Percentiles rank a stretch among this genome's conserved stretches.
Evolutionary conservation across 2,888 invertebrate species (phyloP).

Genomic region (Galeopsomyia nigrocyanea): DNA sequence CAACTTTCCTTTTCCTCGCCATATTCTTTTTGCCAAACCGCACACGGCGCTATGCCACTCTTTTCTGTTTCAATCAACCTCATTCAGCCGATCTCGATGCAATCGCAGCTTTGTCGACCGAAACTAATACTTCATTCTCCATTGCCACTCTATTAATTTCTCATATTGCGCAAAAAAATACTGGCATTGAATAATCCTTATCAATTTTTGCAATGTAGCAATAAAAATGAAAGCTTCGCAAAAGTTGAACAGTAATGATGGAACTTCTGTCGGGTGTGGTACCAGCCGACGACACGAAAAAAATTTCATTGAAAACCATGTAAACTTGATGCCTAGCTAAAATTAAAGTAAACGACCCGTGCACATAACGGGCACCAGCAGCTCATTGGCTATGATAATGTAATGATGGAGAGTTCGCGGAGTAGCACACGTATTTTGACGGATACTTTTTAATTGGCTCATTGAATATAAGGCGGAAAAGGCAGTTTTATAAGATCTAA

Average conservation of each 20-base stretch:
- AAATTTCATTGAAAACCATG: not conserved
- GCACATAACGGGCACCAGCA: not conserved
- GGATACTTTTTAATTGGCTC: conserved; percentile 49
- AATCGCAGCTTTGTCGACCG: no score
- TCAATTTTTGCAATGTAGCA: no score
- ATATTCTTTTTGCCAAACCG: not conserved
- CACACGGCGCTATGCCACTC: not conserved
- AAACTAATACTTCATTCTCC: no score
- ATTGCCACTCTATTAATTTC: no score
- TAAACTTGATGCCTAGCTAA: not conserved
- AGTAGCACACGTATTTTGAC: conserved; percentile 15
- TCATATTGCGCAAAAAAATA: no score
- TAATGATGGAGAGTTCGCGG: conserved; percentile 14
- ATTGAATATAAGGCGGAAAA: conserved; percentile 33
- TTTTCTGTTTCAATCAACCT: not conserved
- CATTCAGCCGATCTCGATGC: no score
- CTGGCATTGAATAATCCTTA: no score
- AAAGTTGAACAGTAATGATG: no score
- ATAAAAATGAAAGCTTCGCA: no score
- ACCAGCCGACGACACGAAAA: not conserved
- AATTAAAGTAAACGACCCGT: not conserved
- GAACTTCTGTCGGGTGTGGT: no score
- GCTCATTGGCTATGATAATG: conserved; percentile 22
- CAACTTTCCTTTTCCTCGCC: conserved; percentile 21
- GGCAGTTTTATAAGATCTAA: conserved; percentile 36